Conservation (phyloP, 2,888 invertebrate genomes). For the Clitarchus hookeri region DNA sequence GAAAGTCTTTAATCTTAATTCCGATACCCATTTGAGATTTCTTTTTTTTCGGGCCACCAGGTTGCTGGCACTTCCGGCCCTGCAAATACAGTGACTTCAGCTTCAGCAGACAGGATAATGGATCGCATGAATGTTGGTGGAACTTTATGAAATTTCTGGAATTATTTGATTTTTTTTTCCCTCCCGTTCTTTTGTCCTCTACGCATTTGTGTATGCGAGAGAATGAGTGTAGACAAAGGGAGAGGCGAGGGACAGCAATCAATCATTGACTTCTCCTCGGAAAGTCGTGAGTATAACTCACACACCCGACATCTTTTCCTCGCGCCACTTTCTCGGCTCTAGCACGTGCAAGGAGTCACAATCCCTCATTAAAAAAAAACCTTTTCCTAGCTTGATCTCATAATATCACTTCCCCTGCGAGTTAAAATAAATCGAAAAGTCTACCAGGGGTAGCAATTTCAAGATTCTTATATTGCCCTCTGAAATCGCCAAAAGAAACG, state of each 20-base stretch:
- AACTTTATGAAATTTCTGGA: conserved; percentile 2
- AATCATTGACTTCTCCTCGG: background rate
- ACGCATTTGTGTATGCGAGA: background rate
- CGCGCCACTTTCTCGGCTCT: background rate
- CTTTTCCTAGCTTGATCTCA: background rate
- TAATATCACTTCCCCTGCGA: background rate
- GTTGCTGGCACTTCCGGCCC: background rate
- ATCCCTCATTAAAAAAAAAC: background rate
- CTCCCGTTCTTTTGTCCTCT: background rate
- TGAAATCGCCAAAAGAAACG: background rate
- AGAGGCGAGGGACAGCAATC: background rate
- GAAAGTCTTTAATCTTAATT: background rate
- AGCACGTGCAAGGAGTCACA: background rate
- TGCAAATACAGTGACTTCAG: background rate
- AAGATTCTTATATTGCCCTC: background rate
- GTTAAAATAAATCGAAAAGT: background rate
- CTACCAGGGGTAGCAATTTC: background rate
- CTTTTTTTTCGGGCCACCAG: background rate
- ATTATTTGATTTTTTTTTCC: background rate
- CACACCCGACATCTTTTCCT: background rate
- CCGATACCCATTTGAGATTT: background rate
- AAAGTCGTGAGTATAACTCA: background rate
- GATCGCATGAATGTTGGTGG: background rate
- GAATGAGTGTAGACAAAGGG: conserved; percentile 14
- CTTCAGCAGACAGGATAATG: background rate